Percentiles rank a stretch among this genome's conserved stretches.
These are phyloP conservation scores for Otus sunia DNA, from an alignment of 2,113 vertebrate species.

Conservation along the genomic window DNA sequence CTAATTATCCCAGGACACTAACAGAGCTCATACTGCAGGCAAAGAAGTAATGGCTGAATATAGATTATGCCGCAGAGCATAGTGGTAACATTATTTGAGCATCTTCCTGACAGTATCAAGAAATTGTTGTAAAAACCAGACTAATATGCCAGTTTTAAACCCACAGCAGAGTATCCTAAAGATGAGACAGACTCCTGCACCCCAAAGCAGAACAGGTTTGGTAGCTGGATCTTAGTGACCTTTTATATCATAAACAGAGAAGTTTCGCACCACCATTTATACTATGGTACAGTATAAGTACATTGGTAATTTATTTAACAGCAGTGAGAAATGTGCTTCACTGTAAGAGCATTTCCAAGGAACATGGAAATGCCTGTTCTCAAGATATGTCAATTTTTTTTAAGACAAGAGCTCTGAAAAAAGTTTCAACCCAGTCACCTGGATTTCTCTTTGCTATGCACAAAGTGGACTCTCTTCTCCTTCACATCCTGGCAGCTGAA, in stretches of 20 bases:
- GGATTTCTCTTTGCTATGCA: conserved; percentile 77
- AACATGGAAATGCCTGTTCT: background rate
- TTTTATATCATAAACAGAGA: background rate
- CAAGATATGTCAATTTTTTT: rapidly evolving
- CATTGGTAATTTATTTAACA: background rate
- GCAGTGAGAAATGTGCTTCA: background rate
- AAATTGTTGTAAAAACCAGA: background rate
- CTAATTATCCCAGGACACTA: background rate
- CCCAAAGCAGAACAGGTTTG: background rate
- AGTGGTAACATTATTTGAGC: background rate
- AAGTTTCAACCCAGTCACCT: conserved; percentile 74
- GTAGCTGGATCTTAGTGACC: background rate
- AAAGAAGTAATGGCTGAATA: background rate
- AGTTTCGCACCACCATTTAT: background rate
- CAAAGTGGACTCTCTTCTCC: conserved; percentile 76
- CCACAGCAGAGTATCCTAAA: background rate
- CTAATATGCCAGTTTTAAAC: background rate
- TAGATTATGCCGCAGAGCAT: background rate
- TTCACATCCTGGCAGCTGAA: conserved; percentile 82
- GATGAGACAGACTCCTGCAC: background rate
- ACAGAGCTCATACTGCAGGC: background rate
- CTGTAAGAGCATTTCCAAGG: background rate
- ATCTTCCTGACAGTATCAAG: background rate
- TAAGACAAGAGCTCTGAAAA: background rate
- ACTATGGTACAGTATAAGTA: rapidly evolving